Percentiles rank a stretch among this genome's conserved stretches.
phyloP scores from a whole-genome alignment of 2,888 invertebrate species.

The Caenorhabditis plicata region DNA sequence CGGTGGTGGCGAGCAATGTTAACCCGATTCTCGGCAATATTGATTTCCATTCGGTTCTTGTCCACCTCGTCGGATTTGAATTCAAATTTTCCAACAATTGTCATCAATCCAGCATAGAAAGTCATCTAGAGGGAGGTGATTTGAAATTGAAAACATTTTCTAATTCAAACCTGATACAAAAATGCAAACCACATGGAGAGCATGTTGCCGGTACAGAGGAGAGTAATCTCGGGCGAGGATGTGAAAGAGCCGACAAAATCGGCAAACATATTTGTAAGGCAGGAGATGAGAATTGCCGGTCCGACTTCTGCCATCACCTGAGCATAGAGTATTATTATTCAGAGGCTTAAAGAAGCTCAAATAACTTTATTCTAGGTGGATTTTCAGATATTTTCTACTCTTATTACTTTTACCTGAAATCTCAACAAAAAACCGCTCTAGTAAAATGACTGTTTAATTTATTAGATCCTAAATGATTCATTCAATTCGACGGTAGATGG shows the following conservation, averaged over 20 bases:
- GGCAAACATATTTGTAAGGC: conserved; percentile 61
- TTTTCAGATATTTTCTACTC: no score
- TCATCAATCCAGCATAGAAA: conserved; percentile 58
- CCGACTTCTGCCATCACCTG: conserved; percentile 61
- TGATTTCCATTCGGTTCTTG: conserved; percentile 43
- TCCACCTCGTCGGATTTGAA: conserved; percentile 49
- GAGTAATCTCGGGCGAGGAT: conserved; percentile 60
- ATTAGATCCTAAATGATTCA: no score
- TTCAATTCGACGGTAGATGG: no score
- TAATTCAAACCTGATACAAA: conserved; percentile 54
- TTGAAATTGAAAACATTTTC: neutral
- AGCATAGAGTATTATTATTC: no score
- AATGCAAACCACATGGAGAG: conserved; percentile 59
- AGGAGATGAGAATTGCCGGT: conserved; percentile 61
- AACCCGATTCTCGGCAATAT: conserved; percentile 45
- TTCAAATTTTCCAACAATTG: conserved; percentile 53
- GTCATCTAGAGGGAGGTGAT: conserved; percentile 47
- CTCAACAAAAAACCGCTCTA: no score
- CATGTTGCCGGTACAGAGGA: conserved; percentile 61
- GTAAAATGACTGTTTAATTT: no score
- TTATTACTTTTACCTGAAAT: no score
- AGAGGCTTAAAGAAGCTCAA: no score
- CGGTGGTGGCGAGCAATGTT: conserved; percentile 44
- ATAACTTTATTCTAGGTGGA: neutral
- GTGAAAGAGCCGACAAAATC: conserved; percentile 56